Base-by-base conservation (phyloP, 2,888 invertebrate genomes). In the Dorcus hopei region DNA sequence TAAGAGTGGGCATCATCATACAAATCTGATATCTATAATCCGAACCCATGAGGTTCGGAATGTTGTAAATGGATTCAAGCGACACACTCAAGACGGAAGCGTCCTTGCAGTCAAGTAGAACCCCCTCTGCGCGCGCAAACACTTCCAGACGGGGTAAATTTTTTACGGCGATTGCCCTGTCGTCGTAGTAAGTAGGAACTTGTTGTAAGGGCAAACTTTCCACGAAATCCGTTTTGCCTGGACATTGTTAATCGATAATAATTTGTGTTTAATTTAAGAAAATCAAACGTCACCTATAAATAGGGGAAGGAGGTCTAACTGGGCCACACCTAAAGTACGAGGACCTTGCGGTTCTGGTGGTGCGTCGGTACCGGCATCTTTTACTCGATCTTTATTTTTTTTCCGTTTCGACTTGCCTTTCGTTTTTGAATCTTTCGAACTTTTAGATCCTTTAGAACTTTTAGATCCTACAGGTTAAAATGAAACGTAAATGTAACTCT, bases 11-110 rank as follows among this genome's bases (percentile, higher is more conserved):
- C 11, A 59, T 42, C 42, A 59, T 38, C 7, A 54, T n/a, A 23
- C 59, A 56, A 33, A 59, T 39, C 9, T 67, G 69, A 59, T 72
- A 76, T n/a, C 70, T 65, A 70, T 73, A 70, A 38, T 72, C 65
- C 2, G 61, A 53, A 5, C 59, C 49, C 52, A 68, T 63, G 61
- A 75, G 63, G 4, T 58, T 47, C 2, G 76, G 76, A 48, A 74
- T 52, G 62, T 77, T 77, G 59, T 73, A 76, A 59, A 77, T 69
- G 1, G 77, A 74, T 65, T 78, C 77, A 2, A 76, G 52, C 1
- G 77, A 76, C 38, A 76, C 61, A 56, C 69, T 68, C 7, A 76
- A 39, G 51, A 75, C 64, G 16, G 67, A 56, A 33, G 67, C 54
- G 43, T 59, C 57, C 26, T 4, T 33, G 26, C 26, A 33, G 26